phyloP scores from a whole-genome alignment of 2,888 invertebrate species.

The Aleiodes testaceus region DNA sequence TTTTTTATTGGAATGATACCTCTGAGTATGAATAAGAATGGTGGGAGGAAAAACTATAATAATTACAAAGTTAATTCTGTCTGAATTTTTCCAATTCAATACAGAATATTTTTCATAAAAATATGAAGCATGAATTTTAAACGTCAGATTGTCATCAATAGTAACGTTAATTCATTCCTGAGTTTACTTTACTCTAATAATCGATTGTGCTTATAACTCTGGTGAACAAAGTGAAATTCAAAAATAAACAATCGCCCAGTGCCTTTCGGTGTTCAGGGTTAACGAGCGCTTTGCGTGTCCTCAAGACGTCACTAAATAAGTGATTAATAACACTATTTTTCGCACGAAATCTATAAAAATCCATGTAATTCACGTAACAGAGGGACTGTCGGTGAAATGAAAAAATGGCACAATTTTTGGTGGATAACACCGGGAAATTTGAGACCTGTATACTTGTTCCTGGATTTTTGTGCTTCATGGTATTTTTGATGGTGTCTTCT shows the following conservation, averaged over 20 bases:
- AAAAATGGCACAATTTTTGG: too few species aligned
- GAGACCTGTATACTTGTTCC: too few species aligned
- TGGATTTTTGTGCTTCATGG: too few species aligned
- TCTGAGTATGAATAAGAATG: too few species aligned
- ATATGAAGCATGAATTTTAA: neutral
- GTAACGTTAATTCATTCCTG: neutral
- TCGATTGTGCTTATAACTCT: conserved; percentile 32
- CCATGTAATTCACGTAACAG: too few species aligned
- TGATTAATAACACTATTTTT: conserved; percentile 3
- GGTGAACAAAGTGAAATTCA: neutral
- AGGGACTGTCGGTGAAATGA: too few species aligned
- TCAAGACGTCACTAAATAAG: neutral
- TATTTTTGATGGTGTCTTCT: too few species aligned
- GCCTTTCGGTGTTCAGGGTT: neutral
- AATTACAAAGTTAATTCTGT: too few species aligned
- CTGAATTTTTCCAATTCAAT: neutral
- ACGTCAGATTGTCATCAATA: conserved; percentile 21
- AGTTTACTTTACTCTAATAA: conserved; percentile 35
- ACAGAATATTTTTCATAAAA: neutral
- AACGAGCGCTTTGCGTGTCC: conserved; percentile 13
- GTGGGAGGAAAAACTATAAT: too few species aligned
- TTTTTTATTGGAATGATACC: too few species aligned
- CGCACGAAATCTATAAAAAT: too few species aligned
- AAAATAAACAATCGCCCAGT: neutral
- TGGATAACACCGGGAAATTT: too few species aligned